Evolutionary conservation across 2,797 vertebrate genomes (phyloP).

Genomic region (Argya squamiceps): DNA sequence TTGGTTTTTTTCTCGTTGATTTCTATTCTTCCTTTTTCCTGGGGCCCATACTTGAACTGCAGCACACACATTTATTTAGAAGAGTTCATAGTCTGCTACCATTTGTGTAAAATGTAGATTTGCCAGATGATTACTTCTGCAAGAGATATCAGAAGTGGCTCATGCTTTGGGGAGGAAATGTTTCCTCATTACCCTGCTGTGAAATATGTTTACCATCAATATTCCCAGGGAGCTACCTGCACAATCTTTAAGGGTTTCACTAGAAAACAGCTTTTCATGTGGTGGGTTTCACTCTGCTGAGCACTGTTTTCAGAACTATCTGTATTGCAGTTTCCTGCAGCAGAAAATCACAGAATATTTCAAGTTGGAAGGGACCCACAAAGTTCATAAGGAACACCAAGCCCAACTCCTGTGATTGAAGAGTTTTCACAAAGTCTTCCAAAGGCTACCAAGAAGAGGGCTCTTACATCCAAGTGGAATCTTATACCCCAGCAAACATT

Average conservation of each 20-base stretch:
- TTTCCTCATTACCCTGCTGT: background rate
- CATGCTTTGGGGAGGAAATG: background rate
- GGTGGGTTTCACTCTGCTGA: background rate
- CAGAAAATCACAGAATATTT: background rate
- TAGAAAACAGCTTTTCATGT: background rate
- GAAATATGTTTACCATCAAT: background rate
- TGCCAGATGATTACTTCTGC: background rate
- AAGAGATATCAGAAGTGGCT: background rate
- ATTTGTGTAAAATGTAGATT: background rate
- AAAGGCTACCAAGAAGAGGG: background rate
- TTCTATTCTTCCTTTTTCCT: background rate
- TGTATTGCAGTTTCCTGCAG: background rate
- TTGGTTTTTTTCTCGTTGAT: rapidly evolving
- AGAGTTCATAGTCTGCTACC: background rate
- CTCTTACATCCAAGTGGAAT: background rate
- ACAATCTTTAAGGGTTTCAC: background rate
- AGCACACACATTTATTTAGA: background rate
- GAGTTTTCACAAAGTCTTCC: background rate
- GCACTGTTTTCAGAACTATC: background rate
- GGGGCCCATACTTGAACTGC: background rate
- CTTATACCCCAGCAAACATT: background rate
- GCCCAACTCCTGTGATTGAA: background rate
- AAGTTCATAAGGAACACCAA: background rate
- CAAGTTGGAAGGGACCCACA: background rate
- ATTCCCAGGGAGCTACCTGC: background rate